Evolutionary conservation across 1,140 invertebrate genomes (phyloP).

Genomic region (Papilio machaon): DNA sequence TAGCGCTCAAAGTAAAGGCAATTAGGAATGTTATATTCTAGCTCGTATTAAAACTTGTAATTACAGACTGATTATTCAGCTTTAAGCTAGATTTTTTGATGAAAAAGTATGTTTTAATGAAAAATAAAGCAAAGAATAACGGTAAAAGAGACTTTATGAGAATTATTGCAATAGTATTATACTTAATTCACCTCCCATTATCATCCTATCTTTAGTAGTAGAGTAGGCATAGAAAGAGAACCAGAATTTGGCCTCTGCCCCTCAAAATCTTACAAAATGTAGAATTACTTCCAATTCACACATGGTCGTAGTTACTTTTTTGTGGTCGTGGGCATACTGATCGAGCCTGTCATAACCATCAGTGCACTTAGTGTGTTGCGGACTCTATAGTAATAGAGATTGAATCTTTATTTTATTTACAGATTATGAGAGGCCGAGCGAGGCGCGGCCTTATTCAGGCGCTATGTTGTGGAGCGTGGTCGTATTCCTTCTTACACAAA

Average conservation of each 20-base stretch:
- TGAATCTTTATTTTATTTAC: constrained; percentile 47
- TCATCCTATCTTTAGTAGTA: too few species aligned
- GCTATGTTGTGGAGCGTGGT: constrained; percentile 71
- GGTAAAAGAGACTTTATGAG: neutral
- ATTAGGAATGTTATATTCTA: constrained; percentile 38
- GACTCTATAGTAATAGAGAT: neutral
- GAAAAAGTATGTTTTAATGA: constrained; percentile 2
- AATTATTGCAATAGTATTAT: neutral
- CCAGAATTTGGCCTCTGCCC: too few species aligned
- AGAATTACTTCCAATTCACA: too few species aligned
- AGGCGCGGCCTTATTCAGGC: constrained; percentile 65
- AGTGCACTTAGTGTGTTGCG: neutral
- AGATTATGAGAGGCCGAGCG: constrained; percentile 72
- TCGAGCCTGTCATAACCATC: too few species aligned
- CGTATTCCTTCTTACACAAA: constrained; percentile 69
- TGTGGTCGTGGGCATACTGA: too few species aligned
- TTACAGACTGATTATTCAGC: constrained; percentile 17
- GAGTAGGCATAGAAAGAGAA: too few species aligned
- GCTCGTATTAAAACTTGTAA: constrained; percentile 21
- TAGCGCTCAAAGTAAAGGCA: constrained; percentile 26
- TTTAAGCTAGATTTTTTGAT: neutral
- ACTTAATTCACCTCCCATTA: too few species aligned
- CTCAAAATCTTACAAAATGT: too few species aligned
- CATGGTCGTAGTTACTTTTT: too few species aligned
- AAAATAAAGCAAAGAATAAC: constrained; percentile 38